A percentile compares a stretch with the other conserved stretches of the same genome.
phyloP scores from a whole-genome alignment of 2,797 vertebrate genomes.

The Sebastes oblongus region DNA sequence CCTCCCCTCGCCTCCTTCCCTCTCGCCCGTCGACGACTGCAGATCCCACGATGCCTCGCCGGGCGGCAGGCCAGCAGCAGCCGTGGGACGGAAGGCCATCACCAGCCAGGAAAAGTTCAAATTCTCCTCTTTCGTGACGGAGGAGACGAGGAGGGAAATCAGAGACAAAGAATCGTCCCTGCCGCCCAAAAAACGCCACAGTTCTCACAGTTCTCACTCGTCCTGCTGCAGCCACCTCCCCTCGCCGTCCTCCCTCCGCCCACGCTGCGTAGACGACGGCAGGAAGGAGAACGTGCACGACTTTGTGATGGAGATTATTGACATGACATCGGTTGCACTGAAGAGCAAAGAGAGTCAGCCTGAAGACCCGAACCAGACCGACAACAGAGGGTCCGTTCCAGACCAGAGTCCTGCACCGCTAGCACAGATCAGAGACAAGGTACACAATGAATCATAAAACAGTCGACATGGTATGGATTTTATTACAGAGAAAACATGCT shows the following conservation, averaged over 20 bases:
- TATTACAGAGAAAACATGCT: background rate
- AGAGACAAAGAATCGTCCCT: constrained; percentile 42
- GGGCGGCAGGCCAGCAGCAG: background rate
- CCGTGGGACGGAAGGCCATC: constrained; percentile 59
- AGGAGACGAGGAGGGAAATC: constrained; percentile 69
- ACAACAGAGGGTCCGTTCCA: constrained; percentile 47
- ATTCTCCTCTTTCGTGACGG: constrained; percentile 75
- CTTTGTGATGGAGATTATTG: constrained; percentile 96
- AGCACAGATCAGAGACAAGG: constrained; percentile 92
- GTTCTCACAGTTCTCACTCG: constrained; percentile 38
- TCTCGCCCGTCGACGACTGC: constrained; percentile 68
- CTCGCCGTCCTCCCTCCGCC: constrained; percentile 21
- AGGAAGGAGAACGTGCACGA: constrained; percentile 84
- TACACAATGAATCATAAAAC: constrained; percentile 3
- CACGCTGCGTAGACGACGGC: constrained; percentile 3
- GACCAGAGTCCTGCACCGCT: constrained; percentile 74
- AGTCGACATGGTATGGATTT: background rate
- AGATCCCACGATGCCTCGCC: constrained; percentile 46
- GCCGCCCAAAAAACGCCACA: constrained; percentile 44
- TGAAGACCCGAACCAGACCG: constrained; percentile 60
- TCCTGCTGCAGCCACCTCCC: constrained; percentile 75
- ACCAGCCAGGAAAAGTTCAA: constrained; percentile 76
- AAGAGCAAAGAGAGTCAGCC: constrained; percentile 86
- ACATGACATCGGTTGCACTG: constrained; percentile 90
- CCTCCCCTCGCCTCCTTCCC: constrained; percentile 56